Evolutionary conservation across 2,113 vertebrate species (phyloP).

Genomic region (Pygathrix nemaeus): DNA sequence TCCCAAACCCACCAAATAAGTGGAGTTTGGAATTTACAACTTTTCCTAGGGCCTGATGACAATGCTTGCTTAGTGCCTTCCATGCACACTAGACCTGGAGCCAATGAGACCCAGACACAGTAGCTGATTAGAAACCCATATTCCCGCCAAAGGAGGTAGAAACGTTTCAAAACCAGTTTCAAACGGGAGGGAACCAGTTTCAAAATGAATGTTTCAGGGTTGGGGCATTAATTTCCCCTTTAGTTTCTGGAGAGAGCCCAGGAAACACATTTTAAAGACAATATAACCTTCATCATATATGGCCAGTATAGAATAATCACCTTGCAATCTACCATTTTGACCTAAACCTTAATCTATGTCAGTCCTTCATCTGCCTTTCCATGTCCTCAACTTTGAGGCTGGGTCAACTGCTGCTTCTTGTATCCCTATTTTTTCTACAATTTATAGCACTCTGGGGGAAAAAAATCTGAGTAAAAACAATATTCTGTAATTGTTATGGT

Average conservation of each 20-base stretch:
- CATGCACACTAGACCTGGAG: neutral
- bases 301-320: neutral
- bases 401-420: neutral
- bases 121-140: neutral
- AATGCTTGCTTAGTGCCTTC: neutral
- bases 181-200: neutral
- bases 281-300: neutral
- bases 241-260: neutral
- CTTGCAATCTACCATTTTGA: neutral
- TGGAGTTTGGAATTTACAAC: neutral
- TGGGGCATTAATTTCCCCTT: neutral
- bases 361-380: neutral
- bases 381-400: neutral
- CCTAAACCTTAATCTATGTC: neutral
- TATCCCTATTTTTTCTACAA: neutral
- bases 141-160: neutral
- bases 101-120: neutral
- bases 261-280: neutral
- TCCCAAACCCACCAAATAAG: neutral
- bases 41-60: neutral
- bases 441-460: neutral
- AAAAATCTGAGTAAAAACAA: neutral
- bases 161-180: neutral
- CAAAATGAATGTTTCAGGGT: neutral
- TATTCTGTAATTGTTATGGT: neutral